Evolutionary conservation across 1,140 invertebrate genomes (phyloP).

Genomic region (Apocrypta bakeri): DNA sequence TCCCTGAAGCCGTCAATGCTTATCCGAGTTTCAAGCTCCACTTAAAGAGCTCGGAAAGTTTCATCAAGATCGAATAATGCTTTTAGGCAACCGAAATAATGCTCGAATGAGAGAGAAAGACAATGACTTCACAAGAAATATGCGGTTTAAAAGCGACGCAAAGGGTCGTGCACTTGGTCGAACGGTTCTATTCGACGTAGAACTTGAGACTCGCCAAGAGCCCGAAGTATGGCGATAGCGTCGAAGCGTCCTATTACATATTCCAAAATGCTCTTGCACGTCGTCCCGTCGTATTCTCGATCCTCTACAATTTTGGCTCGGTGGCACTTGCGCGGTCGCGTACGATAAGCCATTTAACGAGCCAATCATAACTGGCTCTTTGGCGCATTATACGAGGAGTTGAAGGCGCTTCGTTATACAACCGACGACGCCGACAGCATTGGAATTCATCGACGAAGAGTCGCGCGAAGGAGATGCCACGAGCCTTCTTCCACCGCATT

Average conservation of each 20-base stretch:
- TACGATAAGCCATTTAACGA: conserved; percentile 18
- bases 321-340: neutral
- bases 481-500: neutral
- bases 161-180: neutral
- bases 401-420: neutral
- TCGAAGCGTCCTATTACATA: neutral
- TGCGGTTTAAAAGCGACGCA: neutral
- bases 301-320: neutral
- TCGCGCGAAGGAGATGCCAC: neutral
- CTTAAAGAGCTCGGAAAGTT: neutral
- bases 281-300: neutral
- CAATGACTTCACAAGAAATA: neutral
- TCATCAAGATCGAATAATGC: neutral
- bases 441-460: conserved; percentile 49
- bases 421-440: neutral
- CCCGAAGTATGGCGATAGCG: too few relatives aligned
- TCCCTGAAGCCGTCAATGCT: neutral
- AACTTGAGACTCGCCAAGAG: too few relatives aligned
- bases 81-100: neutral
- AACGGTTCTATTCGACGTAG: neutral
- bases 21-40: conserved; percentile 1
- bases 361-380: conserved; percentile 26
- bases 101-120: neutral
- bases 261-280: neutral
- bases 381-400: neutral